Percentiles rank a stretch among this genome's conserved stretches.
phyloP scores from a whole-genome alignment of 2,888 invertebrate genomes.

The Ommatoiulus sabulosus region DNA sequence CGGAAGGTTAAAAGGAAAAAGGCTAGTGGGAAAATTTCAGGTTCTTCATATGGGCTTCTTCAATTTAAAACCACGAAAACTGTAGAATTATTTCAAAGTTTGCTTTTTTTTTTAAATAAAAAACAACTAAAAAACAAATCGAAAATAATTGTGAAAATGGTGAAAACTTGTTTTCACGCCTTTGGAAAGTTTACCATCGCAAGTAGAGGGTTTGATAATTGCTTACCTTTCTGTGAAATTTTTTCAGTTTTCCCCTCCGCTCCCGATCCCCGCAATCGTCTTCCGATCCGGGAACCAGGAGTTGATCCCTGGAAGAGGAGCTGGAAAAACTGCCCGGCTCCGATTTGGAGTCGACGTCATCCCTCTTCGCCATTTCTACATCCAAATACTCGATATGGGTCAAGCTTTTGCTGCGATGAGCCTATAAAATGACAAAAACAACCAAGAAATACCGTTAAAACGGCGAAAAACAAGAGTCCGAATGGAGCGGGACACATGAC shows the following conservation, averaged over 20 bases:
- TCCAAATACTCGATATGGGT: conserved; percentile 51
- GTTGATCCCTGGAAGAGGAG: conserved; percentile 5
- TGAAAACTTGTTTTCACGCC: too few relatives aligned
- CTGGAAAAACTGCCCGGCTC: conserved; percentile 45
- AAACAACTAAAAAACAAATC: too few relatives aligned
- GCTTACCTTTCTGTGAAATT: conserved; percentile 16
- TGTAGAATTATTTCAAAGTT: too few relatives aligned
- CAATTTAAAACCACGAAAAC: too few relatives aligned
- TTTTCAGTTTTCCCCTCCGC: not conserved
- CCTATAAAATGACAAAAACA: conserved; percentile 1
- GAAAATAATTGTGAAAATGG: too few relatives aligned
- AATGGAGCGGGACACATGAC: too few relatives aligned
- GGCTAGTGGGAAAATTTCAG: too few relatives aligned
- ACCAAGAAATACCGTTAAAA: not conserved
- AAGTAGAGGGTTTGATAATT: not conserved
- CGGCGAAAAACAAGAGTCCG: not conserved
- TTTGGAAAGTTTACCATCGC: too few relatives aligned
- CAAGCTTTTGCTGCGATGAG: conserved; percentile 52
- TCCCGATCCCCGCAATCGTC: not conserved
- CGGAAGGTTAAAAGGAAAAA: too few relatives aligned
- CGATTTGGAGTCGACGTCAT: conserved; percentile 50
- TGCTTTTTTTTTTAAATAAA: too few relatives aligned
- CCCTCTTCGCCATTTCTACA: conserved; percentile 17
- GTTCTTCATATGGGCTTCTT: too few relatives aligned
- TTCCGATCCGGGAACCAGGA: conserved; percentile 32